Conservation (phyloP, 2,888 invertebrate species). For the Temnothorax unifasciatus region DNA sequence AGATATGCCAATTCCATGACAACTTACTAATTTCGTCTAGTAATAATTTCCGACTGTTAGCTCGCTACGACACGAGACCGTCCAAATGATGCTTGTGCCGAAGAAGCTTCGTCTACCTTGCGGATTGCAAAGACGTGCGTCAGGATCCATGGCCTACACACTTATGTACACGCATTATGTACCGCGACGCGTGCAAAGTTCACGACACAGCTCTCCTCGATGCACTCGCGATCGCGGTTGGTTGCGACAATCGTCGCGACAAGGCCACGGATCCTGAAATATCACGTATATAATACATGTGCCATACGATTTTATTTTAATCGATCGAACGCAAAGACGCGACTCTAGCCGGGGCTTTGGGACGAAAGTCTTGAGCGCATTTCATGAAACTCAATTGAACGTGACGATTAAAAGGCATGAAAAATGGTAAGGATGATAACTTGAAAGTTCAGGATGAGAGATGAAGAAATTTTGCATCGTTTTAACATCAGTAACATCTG, state of each 20-base stretch:
- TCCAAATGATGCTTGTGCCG: constrained; percentile 26
- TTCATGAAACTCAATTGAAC: constrained; percentile 18
- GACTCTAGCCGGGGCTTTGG: constrained; percentile 23
- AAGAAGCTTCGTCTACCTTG: constrained; percentile 27
- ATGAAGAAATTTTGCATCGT: not conserved
- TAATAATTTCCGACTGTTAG: not conserved
- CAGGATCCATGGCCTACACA: constrained; percentile 39
- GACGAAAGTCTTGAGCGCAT: not conserved
- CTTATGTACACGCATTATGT: constrained; percentile 29
- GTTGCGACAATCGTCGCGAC: constrained; percentile 18
- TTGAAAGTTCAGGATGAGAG: not conserved
- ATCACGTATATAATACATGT: constrained; percentile 9
- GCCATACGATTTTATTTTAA: constrained; percentile 17
- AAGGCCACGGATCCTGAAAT: constrained; percentile 32
- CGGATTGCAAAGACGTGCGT: constrained; percentile 34
- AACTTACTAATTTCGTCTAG: constrained; percentile 22
- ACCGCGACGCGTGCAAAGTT: constrained; percentile 28
- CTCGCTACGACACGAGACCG: not conserved
- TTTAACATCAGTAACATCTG: not conserved
- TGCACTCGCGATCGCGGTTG: constrained; percentile 30
- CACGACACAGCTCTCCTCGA: constrained; percentile 15
- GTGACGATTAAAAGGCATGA: not conserved
- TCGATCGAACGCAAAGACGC: constrained; percentile 23
- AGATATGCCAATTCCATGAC: not conserved
- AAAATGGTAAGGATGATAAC: not conserved